Percentiles rank a stretch among this genome's conserved stretches.
phyloP scores from a whole-genome alignment of 2,113 vertebrate genomes.

The Cervus canadensis region DNA sequence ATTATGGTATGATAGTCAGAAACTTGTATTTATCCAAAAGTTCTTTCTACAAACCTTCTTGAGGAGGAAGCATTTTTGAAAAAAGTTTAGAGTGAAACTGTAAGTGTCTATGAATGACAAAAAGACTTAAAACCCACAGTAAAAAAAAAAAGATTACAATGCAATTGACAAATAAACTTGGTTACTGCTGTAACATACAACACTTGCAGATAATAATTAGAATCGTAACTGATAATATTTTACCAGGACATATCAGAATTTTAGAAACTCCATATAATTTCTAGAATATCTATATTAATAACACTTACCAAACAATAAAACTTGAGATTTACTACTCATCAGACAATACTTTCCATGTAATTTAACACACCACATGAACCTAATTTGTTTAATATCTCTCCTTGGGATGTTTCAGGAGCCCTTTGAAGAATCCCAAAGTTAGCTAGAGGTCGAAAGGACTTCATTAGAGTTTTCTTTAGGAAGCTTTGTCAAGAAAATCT shows the following conservation, averaged over 20 bases:
- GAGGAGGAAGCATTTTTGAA: background rate
- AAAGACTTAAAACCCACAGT: background rate
- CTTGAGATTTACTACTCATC: background rate
- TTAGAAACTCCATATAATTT: background rate
- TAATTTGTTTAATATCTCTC: background rate
- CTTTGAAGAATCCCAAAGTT: background rate
- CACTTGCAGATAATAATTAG: background rate
- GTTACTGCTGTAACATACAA: background rate
- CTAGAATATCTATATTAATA: background rate
- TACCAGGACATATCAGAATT: background rate
- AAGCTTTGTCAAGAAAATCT: background rate
- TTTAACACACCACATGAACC: background rate
- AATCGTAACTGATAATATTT: background rate
- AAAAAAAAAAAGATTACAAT: background rate
- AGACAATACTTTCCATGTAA: background rate
- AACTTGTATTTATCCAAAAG: background rate
- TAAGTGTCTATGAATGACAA: background rate
- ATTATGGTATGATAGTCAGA: background rate
- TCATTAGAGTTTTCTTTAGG: background rate
- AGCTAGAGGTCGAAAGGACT: background rate
- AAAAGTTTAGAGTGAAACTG: background rate
- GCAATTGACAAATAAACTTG: background rate
- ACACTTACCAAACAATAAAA: background rate
- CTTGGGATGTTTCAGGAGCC: background rate
- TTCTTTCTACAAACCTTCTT: background rate